Base-by-base conservation (phyloP, 92 coral and sea anemone genomes). In the Actinernus sp. region DNA sequence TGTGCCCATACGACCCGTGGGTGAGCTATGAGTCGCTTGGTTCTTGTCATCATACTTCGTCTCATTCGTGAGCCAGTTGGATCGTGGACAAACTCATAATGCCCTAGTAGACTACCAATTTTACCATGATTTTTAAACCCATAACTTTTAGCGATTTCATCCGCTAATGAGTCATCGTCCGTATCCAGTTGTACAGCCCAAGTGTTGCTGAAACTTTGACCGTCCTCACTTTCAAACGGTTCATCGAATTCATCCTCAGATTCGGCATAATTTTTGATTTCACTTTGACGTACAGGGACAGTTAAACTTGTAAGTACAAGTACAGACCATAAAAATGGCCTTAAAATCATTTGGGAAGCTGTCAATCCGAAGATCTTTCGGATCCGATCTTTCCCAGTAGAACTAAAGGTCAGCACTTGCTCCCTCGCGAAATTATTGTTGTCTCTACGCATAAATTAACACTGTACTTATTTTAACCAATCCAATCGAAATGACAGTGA, bases 161-260 rank as follows among this genome's bases (percentile, higher is more conserved):
- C 89, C 44, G 97, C 97, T 3, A 79, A 65, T 16, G 77, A 36
- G 5, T 79, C 73, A 20, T 94, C 97, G 61, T 84, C 86, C 16
- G 71, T 44, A 36, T 79, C 92, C 11, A 94, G 86, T 29, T 91
- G 80, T 6, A 94, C 98, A 6, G 92, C 98, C 89, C 96, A 85
- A 75, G 65, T 43, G 50, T 91, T 79, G 5, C 89, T 81, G 74
- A 48, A 83, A n/a, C 67, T 21, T 18, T 40, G 26, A 26, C 71
- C 87, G 40, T 79, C 78, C 38, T 87, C 86, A 19, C 8, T 50
- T 38, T 64, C 84, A 36, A 73, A 54, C 31, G 72, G 62, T 14
- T 30, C 27, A 3, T 44, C 41, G 36, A 49, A 34, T 34, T 65
- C 74, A 36, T 36, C 41, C 41, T 36, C 41, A 7, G 41, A 36